phyloP scores from a whole-genome alignment of 2,797 vertebrate genomes.

The Hylomyscus alleni region DNA sequence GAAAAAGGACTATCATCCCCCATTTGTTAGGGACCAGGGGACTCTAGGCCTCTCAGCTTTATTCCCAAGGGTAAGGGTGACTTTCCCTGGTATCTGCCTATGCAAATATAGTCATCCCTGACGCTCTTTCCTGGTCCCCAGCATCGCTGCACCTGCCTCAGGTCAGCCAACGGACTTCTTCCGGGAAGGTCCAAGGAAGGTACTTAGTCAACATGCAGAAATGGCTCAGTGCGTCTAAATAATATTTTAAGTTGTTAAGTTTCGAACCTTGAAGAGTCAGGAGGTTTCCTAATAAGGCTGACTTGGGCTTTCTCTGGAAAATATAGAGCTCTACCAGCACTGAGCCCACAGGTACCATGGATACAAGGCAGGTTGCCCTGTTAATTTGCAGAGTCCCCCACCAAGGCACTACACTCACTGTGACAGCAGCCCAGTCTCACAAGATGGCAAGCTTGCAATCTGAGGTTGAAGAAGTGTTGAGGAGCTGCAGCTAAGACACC shows the following conservation, averaged over 20 bases:
- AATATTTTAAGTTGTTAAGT: conserved; percentile 6
- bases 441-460: neutral
- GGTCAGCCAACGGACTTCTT: neutral
- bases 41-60: neutral
- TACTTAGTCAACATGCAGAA: neutral
- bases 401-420: neutral
- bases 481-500: neutral
- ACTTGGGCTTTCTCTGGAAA: conserved; percentile 42
- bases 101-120: neutral
- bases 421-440: neutral
- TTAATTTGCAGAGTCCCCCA: neutral
- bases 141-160: neutral
- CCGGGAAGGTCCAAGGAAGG: neutral
- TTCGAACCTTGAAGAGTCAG: neutral
- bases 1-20: neutral
- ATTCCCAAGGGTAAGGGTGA: neutral
- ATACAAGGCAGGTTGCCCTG: fast-evolving
- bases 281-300: neutral
- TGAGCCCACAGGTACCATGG: neutral
- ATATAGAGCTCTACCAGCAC: neutral
- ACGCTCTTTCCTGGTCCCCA: neutral
- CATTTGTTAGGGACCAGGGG: neutral
- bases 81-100: neutral
- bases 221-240: neutral
- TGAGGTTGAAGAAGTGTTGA: neutral